Conservation (phyloP, 1,140 invertebrate species). For the Brachionus rubens region DNA sequence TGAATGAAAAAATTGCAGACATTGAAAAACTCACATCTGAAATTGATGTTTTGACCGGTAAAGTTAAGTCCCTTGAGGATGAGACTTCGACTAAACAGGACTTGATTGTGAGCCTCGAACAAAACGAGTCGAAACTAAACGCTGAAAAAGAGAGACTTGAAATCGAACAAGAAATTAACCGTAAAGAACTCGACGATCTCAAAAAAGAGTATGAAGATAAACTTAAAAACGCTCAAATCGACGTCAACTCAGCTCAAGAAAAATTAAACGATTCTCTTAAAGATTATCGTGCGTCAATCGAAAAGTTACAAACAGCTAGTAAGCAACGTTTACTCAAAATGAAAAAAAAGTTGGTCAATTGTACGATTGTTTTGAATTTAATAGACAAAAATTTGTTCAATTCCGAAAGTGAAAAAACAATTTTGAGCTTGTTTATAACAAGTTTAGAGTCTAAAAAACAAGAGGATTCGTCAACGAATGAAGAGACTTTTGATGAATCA, state of each 20-base stretch:
- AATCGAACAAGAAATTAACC: neutral
- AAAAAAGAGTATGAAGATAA: neutral
- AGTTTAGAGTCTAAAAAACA: conserved; percentile 11
- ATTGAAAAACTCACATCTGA: neutral
- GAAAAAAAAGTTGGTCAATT: conserved; percentile 24
- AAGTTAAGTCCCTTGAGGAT: neutral
- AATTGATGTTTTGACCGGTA: neutral
- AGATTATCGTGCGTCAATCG: conserved; percentile 5
- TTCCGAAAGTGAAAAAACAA: neutral
- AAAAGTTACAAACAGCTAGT: neutral
- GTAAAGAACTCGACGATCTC: neutral
- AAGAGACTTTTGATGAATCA: conserved; percentile 2
- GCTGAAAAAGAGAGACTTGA: neutral
- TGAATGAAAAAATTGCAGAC: neutral
- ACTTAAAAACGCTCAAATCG: neutral
- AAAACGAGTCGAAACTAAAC: neutral
- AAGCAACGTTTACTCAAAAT: conserved; percentile 15
- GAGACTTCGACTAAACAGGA: too few relatives aligned
- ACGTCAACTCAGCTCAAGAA: neutral
- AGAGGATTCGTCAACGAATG: neutral
- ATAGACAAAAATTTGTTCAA: conserved; percentile 1
- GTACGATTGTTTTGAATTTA: neutral
- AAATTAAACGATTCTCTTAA: neutral
- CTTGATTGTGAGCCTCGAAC: neutral
- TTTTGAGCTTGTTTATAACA: neutral